Conservation (phyloP, 2,888 invertebrate genomes). For the Platynereis dumerilii region DNA sequence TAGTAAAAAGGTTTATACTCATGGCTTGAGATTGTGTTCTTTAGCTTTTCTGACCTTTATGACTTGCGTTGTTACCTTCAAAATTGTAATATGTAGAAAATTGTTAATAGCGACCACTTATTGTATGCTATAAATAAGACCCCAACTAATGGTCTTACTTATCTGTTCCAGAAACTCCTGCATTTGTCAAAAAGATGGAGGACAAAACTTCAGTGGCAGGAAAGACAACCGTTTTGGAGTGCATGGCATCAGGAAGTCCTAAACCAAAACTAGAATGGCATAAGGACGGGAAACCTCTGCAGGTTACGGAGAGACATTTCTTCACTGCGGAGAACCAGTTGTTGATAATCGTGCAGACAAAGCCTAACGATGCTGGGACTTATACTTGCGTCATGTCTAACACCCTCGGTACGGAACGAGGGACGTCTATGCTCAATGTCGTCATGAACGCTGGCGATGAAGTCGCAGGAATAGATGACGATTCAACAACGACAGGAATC, state of each 20-base stretch:
- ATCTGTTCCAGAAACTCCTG: conserved; percentile 79
- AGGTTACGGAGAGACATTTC: conserved; percentile 80
- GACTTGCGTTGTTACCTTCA: no score
- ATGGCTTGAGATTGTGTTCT: no score
- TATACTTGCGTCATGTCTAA: conserved; percentile 93
- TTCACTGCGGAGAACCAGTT: conserved; percentile 87
- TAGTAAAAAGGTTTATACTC: no score
- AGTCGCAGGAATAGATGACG: conserved; percentile 64
- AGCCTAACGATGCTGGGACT: conserved; percentile 78
- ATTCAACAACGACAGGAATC: conserved; percentile 80
- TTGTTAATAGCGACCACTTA: no score
- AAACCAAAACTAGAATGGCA: conserved; percentile 82
- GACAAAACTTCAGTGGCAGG: conserved; percentile 83
- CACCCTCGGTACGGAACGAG: conserved; percentile 78
- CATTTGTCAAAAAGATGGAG: conserved; percentile 84
- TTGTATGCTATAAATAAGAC: no score
- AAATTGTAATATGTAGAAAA: no score
- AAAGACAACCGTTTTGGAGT: conserved; percentile 85
- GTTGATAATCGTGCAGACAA: conserved; percentile 83
- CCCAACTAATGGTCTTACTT: no score
- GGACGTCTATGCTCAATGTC: conserved; percentile 76
- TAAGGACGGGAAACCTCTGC: conserved; percentile 79
- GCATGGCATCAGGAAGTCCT: conserved; percentile 85
- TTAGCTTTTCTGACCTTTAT: no score
- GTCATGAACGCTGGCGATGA: conserved; percentile 33